Percentiles rank a stretch among this genome's conserved stretches.
These are phyloP conservation scores for Salmo trutta DNA, from an alignment of 2,797 vertebrate genomes.

Conservation along the genomic window DNA sequence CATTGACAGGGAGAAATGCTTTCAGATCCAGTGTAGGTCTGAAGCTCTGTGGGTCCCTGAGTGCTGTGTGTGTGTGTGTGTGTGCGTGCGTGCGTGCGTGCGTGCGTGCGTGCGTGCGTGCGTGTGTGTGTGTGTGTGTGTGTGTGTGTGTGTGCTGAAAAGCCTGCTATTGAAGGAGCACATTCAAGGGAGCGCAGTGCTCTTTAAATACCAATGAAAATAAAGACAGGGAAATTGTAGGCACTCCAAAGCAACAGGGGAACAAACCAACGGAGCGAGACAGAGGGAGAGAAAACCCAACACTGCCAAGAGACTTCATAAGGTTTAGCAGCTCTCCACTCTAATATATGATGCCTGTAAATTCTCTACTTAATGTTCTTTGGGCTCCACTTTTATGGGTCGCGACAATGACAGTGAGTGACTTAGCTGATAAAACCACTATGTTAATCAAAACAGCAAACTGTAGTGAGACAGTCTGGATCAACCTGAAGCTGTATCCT, in stretches of 20 bases:
- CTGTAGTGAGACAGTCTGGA: conserved; percentile 52
- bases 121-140: conserved; percentile 36
- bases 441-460: conserved; percentile 59
- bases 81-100: not conserved
- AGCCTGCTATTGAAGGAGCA: conserved; percentile 67
- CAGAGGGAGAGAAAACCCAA: conserved; percentile 70
- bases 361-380: conserved; percentile 75
- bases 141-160: conserved; percentile 54
- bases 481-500: conserved; percentile 49
- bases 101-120: not conserved
- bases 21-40: conserved; percentile 59
- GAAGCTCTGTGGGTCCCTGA: conserved; percentile 56
- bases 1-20: conserved; percentile 58
- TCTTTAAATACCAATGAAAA: conserved; percentile 78
- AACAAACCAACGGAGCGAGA: conserved; percentile 71
- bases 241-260: conserved; percentile 67
- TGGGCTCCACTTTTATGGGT: conserved; percentile 70
- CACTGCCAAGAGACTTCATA: conserved; percentile 71
- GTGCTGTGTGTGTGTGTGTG: conserved; percentile 37
- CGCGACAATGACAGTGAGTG: conserved; percentile 70
- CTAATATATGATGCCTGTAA: conserved; percentile 76
- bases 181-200: conserved; percentile 61
- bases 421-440: conserved; percentile 43
- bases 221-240: conserved; percentile 73
- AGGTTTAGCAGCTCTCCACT: conserved; percentile 74